Base-by-base conservation (phyloP, 23 tunicate species). In the Trididemnum miniatum region DNA sequence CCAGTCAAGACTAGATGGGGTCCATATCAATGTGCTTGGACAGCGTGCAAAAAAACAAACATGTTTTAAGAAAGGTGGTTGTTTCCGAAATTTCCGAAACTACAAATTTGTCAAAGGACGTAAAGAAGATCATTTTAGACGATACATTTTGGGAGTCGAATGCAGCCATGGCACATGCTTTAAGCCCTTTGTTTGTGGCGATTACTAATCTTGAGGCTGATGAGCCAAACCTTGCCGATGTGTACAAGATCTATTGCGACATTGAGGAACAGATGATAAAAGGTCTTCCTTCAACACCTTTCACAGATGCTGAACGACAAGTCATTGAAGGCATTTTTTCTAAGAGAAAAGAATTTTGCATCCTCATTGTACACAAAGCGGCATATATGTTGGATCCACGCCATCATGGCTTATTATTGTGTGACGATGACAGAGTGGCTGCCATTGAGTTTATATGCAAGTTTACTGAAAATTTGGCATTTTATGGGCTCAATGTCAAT, bases 51-150 rank as follows among this genome's bases (percentile, higher is more conserved):
- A n/a, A n/a, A n/a, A n/a, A n/a, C n/a, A n/a, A n/a, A n/a, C n/a
- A n/a, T 24, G 67, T 62, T 62, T 62, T 62, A 26, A 62, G 26
- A 62, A 62, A 62, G 26, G 5, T 62, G 67, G 67, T 26, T 12
- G 67, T 62, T 62, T 20, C 26, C n/a, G 67, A 62, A 62, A 62
- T 62, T 18, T 62, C n/a, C n/a, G n/a, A n/a, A n/a, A n/a, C n/a
- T n/a, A n/a, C n/a, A n/a, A n/a, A n/a, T n/a, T n/a, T n/a, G n/a
- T n/a, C n/a, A n/a, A n/a, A n/a, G n/a, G n/a, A n/a, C n/a, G n/a
- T n/a, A n/a, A n/a, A n/a, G n/a, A n/a, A n/a, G n/a, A n/a, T n/a
- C n/a, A n/a, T n/a, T n/a, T n/a, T n/a, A n/a, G n/a, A n/a, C n/a
- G n/a, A 62, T 24, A n/a, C 67, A 22, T 62, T 62, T 62, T 62